These are phyloP conservation scores for Amphipyra berbera DNA, from an alignment of 2,888 invertebrate genomes.

Conservation along the genomic window DNA sequence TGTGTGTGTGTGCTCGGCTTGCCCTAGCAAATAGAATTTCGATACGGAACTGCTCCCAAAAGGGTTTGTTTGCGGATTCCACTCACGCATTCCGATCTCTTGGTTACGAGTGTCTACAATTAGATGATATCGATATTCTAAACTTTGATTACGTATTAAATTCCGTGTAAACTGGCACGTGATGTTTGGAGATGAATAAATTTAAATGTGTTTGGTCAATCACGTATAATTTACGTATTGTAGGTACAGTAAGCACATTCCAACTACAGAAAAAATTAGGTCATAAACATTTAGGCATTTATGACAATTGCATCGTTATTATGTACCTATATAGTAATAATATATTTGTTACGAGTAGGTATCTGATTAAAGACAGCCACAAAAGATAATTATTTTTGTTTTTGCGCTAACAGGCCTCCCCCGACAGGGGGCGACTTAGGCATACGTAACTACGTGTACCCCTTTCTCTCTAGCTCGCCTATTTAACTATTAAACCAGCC, in stretches of 20 bases:
- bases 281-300: no score
- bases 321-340: no score
- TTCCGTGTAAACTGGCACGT: conserved; percentile 14
- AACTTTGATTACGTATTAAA: conserved; percentile 45
- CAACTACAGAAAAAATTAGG: no score
- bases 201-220: conserved; percentile 11
- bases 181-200: conserved; percentile 13
- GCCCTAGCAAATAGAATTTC: conserved; percentile 77
- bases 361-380: conserved; percentile 23
- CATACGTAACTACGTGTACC: conserved; percentile 64
- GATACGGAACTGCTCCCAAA: conserved; percentile 70
- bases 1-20: conserved; percentile 55
- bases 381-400: conserved; percentile 53
- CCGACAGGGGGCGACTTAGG: conserved; percentile 56
- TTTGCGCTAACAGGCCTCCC: conserved; percentile 58
- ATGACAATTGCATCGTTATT: no score
- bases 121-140: conserved; percentile 61
- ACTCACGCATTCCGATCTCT: conserved; percentile 68
- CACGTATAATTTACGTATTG: no score
- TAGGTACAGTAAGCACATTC: no score
- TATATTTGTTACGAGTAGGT: background rate
- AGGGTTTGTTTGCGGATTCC: conserved; percentile 72
- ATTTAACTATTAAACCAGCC: conserved; percentile 86
- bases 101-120: conserved; percentile 64
- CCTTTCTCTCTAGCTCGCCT: conserved; percentile 73